These are phyloP conservation scores for Ferrisia virgata DNA, from an alignment of 2,888 invertebrate genomes.

Conservation along the genomic window DNA sequence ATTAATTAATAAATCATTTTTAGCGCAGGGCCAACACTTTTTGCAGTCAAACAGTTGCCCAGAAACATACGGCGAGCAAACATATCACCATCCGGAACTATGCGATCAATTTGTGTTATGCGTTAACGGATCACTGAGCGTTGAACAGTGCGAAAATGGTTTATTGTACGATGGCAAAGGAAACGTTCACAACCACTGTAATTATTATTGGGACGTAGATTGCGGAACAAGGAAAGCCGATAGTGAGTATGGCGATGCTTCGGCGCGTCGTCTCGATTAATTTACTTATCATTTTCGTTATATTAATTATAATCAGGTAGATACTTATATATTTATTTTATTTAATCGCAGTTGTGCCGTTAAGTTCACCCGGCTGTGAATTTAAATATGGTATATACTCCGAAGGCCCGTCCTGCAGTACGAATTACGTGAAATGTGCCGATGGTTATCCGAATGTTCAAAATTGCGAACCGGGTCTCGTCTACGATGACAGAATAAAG, in stretches of 20 bases:
- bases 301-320: too few species aligned
- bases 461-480: slow-evolving; percentile 82
- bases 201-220: slow-evolving; percentile 89
- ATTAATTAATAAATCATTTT: slow-evolving; percentile 11
- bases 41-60: slow-evolving; percentile 64
- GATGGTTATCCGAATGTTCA: slow-evolving; percentile 76
- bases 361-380: slow-evolving; percentile 78
- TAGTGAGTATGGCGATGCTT: slow-evolving; percentile 63
- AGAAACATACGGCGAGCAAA: slow-evolving; percentile 73
- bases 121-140: slow-evolving; percentile 82
- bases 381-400: slow-evolving; percentile 87
- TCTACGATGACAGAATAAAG: slow-evolving; percentile 82
- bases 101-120: slow-evolving; percentile 89
- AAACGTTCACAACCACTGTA: slow-evolving; percentile 85
- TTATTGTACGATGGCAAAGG: slow-evolving; percentile 88
- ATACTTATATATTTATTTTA: background rate
- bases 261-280: too few species aligned
- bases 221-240: slow-evolving; percentile 79
- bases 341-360: slow-evolving; percentile 64
- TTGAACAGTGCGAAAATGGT: slow-evolving; percentile 89
- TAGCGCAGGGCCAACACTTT: slow-evolving; percentile 44
- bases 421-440: slow-evolving; percentile 80
- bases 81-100: slow-evolving; percentile 81
- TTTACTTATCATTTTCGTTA: too few species aligned
- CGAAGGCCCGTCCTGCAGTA: slow-evolving; percentile 75